Conservation (phyloP, 2,888 invertebrate genomes). For the Cylindroiulus punctatus region DNA sequence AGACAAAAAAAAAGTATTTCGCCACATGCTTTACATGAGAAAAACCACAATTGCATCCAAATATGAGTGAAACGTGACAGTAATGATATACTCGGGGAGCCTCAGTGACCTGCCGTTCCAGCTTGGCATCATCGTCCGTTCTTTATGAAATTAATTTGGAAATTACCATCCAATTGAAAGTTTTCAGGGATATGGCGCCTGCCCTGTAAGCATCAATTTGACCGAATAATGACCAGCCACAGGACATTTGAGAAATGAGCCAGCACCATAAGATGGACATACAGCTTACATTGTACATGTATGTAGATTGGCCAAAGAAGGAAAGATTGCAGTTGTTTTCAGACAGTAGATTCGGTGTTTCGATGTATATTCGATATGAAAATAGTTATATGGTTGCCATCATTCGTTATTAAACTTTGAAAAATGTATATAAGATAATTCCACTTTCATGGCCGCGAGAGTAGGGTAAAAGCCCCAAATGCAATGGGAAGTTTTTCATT, state of each 20-base stretch:
- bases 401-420: too few relatives aligned
- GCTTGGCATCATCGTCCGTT: not conserved
- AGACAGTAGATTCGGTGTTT: too few relatives aligned
- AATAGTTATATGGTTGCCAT: too few relatives aligned
- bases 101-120: not conserved
- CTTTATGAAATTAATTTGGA: not conserved
- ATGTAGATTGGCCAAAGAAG: too few relatives aligned
- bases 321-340: too few relatives aligned
- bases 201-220: not conserved
- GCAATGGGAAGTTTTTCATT: too few relatives aligned
- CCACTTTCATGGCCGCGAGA: too few relatives aligned
- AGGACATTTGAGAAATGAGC: not conserved
- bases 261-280: too few relatives aligned
- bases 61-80: constrained; percentile 26
- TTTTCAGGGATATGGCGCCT: not conserved
- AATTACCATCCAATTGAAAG: not conserved
- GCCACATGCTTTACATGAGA: constrained; percentile 31
- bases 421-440: too few relatives aligned
- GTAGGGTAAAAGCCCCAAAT: too few relatives aligned
- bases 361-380: too few relatives aligned
- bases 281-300: too few relatives aligned
- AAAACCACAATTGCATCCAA: constrained; percentile 47
- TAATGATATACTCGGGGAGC: constrained; percentile 21
- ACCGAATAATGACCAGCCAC: not conserved
- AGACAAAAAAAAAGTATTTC: not conserved